These are phyloP conservation scores for Telmatherina bonti DNA, from an alignment of 2,797 vertebrate species.

Conservation along the genomic window DNA sequence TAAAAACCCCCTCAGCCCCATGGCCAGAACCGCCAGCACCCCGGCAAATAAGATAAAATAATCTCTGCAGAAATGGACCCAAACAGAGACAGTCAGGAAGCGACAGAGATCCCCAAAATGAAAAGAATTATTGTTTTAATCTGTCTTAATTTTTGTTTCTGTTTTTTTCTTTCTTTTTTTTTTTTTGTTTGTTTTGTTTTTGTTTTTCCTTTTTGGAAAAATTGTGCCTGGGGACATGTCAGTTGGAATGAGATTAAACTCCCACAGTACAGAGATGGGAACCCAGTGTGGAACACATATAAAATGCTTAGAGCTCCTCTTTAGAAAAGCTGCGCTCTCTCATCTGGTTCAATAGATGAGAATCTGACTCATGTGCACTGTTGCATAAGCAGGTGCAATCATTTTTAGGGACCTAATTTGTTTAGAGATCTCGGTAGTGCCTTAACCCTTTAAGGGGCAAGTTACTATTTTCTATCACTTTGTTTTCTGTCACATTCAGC, in stretches of 20 bases:
- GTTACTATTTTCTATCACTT: too few species aligned
- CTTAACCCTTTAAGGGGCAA: too few species aligned
- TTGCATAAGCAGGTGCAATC: constrained; percentile 78
- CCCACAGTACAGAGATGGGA: constrained; percentile 75
- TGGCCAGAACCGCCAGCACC: constrained; percentile 75
- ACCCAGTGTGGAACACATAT: constrained; percentile 76
- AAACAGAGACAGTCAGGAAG: constrained; percentile 41
- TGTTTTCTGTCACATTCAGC: too few species aligned
- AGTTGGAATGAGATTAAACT: constrained; percentile 85
- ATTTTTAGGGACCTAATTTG: constrained; percentile 63
- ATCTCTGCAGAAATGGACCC: constrained; percentile 79
- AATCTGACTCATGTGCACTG: constrained; percentile 78
- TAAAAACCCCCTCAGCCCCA: constrained; percentile 81
- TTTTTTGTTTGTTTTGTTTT: constrained; percentile 31
- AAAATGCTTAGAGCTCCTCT: constrained; percentile 76
- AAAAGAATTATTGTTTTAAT: constrained; percentile 63
- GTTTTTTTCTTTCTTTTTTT: constrained; percentile 70
- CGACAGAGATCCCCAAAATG: constrained; percentile 44
- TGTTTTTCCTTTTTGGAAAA: constrained; percentile 41
- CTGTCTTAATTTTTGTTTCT: constrained; percentile 79
- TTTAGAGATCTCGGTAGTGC: constrained; percentile 25
- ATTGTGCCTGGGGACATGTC: constrained; percentile 76
- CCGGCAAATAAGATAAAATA: constrained; percentile 83
- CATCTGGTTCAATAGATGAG: constrained; percentile 74
- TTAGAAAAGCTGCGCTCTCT: constrained; percentile 69